These are phyloP conservation scores for Psilanteris sp. DNA, from an alignment of 1,140 invertebrate species.

Conservation along the genomic window DNA sequence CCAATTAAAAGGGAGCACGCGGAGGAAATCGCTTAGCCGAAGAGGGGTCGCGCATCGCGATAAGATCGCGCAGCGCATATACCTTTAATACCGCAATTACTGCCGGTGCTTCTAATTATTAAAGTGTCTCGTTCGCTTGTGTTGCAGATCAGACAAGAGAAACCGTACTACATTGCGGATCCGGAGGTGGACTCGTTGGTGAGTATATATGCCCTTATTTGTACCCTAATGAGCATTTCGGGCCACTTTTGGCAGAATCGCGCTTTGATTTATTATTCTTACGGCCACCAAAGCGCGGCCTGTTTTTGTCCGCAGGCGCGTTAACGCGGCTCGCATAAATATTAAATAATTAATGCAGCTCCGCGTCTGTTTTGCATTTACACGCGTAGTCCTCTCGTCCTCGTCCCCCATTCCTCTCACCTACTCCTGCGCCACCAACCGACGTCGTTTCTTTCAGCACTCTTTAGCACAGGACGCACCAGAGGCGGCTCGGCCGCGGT, in stretches of 20 bases:
- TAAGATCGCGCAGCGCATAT: slow-evolving; percentile 65
- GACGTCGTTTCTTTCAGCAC: no score
- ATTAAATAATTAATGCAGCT: slow-evolving; percentile 31
- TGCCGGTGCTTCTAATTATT: slow-evolving; percentile 72
- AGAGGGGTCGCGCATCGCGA: slow-evolving; percentile 56
- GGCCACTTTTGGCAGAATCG: slow-evolving; percentile 50
- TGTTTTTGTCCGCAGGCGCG: neutral
- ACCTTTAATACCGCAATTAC: slow-evolving; percentile 75
- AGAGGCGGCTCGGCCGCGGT: no score
- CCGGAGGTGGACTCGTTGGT: slow-evolving; percentile 99
- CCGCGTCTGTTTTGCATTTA: neutral
- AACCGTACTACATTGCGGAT: slow-evolving; percentile 98
- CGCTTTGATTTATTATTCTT: slow-evolving; percentile 43
- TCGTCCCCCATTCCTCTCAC: no score
- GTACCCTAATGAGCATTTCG: slow-evolving; percentile 57
- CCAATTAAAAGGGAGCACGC: slow-evolving; percentile 74
- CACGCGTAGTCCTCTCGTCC: no score
- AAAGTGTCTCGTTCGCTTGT: slow-evolving; percentile 78
- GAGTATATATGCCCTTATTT: slow-evolving; percentile 82
- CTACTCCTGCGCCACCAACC: no score
- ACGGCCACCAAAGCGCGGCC: neutral
- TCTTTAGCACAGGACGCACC: no score
- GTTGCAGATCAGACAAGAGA: slow-evolving; percentile 97
- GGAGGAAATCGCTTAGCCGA: slow-evolving; percentile 75
- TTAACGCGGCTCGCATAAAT: slow-evolving; percentile 15